These are phyloP conservation scores for Gymnocypris eckloni DNA, from an alignment of 2,797 vertebrate species.

Conservation along the genomic window DNA sequence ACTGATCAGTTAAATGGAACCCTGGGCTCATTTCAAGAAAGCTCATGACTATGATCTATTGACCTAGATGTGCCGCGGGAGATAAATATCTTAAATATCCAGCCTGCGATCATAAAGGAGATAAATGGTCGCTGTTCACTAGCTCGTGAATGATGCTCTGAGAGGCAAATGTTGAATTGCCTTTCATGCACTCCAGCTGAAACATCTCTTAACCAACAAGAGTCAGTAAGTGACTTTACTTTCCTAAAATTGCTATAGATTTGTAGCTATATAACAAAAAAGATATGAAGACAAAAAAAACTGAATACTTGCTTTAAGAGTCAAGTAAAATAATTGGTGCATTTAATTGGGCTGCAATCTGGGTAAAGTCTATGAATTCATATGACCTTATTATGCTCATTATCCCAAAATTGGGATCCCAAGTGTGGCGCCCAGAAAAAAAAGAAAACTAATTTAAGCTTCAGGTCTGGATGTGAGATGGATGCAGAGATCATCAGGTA, in stretches of 20 bases:
- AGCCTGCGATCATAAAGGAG: conserved; percentile 25
- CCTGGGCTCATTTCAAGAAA: conserved; percentile 1
- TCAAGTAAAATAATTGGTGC: background rate
- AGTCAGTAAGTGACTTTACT: background rate
- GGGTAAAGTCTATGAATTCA: background rate
- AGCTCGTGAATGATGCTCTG: conserved; percentile 9
- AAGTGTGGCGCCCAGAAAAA: background rate
- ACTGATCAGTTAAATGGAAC: conserved; percentile 11
- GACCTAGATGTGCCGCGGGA: conserved; percentile 32
- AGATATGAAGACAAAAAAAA: background rate
- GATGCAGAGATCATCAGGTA: conserved; percentile 29
- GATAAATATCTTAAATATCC: conserved; percentile 42
- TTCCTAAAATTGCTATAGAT: background rate
- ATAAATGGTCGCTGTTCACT: conserved; percentile 32
- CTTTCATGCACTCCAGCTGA: conserved; percentile 21
- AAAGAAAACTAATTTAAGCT: background rate
- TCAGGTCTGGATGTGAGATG: background rate
- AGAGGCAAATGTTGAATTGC: conserved; percentile 19
- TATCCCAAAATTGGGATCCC: conserved; percentile 9
- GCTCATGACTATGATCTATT: conserved; percentile 30
- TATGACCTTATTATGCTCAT: background rate
- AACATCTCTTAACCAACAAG: conserved; percentile 15
- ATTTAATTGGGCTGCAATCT: background rate
- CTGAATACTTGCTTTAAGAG: background rate
- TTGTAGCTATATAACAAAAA: background rate